Percentiles rank a stretch among this genome's conserved stretches.
These are phyloP conservation scores for Caloenas nicobarica DNA, from an alignment of 2,113 vertebrate genomes.

Conservation along the genomic window DNA sequence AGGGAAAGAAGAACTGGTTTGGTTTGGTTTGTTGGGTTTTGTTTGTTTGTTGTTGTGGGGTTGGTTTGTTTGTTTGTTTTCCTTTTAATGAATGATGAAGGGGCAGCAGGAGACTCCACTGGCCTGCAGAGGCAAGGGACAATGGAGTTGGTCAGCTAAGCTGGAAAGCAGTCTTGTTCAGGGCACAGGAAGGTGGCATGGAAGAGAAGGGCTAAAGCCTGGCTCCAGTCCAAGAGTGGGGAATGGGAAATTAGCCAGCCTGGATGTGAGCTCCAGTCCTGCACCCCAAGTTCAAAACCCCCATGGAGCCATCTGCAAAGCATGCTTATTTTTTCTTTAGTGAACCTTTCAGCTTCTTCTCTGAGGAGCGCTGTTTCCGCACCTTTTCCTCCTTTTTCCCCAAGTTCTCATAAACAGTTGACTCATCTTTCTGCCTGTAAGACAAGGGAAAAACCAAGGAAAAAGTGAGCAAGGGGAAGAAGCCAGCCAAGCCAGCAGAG, in stretches of 20 bases:
- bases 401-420: constrained; percentile 85
- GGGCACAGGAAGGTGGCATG: accelerated
- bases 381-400: constrained; percentile 84
- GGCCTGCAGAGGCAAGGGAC: neutral
- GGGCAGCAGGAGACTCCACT: neutral
- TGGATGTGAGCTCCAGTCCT: neutral
- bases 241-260: neutral
- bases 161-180: neutral
- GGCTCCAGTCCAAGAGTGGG: neutral
- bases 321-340: constrained; percentile 83
- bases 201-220: neutral
- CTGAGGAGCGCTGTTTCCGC: constrained; percentile 82
- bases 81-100: neutral
- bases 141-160: neutral
- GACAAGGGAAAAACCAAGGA: neutral
- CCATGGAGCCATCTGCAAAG: neutral
- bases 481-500: neutral
- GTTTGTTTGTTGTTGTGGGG: neutral
- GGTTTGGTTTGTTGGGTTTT: neutral
- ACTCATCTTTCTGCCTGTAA: constrained; percentile 84
- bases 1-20: neutral
- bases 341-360: constrained; percentile 85
- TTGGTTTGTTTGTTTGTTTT: neutral
- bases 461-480: neutral
- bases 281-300: neutral